Percentiles rank a stretch among this genome's conserved stretches.
Conservation (phyloP, 92 coral and sea anemone species). For the Diadumene lineata region DNA sequence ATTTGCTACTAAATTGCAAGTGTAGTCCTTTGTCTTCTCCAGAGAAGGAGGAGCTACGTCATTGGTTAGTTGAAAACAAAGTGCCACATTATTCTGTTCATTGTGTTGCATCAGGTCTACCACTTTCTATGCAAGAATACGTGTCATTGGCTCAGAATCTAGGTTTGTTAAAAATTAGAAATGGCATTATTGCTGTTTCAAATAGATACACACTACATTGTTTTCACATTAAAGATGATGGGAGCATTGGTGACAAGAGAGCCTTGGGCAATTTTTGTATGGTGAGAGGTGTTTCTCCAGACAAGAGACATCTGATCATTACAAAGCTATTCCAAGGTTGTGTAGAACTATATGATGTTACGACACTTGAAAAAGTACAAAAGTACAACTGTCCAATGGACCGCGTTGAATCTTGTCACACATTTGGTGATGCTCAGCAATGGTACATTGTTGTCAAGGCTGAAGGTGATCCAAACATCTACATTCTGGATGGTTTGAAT, state of each 20-base stretch:
- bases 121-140: background rate
- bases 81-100: background rate
- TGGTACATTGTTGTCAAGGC: slow-evolving; percentile 1
- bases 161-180: background rate
- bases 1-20: background rate
- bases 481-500: background rate
- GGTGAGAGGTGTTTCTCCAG: background rate
- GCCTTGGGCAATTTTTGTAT: background rate
- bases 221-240: background rate
- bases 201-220: background rate
- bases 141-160: background rate
- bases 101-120: background rate
- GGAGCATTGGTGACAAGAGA: background rate
- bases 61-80: background rate
- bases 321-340: background rate
- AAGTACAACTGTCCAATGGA: background rate
- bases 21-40: background rate
- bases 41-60: background rate
- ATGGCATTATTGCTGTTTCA: background rate
- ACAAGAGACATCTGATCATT: background rate
- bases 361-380: background rate
- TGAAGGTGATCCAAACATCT: background rate
- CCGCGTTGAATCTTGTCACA: background rate
- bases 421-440: background rate
- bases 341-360: background rate